Percentiles rank a stretch among this genome's conserved stretches.
Evolutionary conservation across 2,113 vertebrate species (phyloP).

Genomic region (Alaudala cheleensis): DNA sequence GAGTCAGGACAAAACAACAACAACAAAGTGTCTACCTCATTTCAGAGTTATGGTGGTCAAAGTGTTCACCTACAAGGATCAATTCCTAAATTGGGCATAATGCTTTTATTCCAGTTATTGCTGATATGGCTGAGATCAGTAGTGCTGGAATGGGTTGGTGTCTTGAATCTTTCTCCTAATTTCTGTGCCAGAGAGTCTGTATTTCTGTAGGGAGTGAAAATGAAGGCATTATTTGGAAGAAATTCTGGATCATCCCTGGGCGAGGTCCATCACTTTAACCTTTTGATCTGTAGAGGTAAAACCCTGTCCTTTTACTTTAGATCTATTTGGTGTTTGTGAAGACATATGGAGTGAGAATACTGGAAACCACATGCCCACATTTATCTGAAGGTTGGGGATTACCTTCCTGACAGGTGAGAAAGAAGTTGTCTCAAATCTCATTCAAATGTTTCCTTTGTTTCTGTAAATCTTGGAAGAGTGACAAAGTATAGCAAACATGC

Average conservation of each 20-base stretch:
- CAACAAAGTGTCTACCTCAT: neutral
- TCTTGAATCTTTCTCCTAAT: neutral
- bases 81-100: neutral
- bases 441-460: slow-evolving; percentile 63
- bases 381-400: slow-evolving; percentile 59
- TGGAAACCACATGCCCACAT: slow-evolving; percentile 32
- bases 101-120: neutral
- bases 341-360: slow-evolving; percentile 50
- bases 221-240: neutral
- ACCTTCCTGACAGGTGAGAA: slow-evolving; percentile 43
- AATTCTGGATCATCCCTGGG: neutral
- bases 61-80: neutral
- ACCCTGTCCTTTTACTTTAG: neutral
- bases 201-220: neutral
- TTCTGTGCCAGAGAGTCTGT: neutral
- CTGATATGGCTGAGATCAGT: neutral
- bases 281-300: slow-evolving; percentile 3
- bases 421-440: slow-evolving; percentile 53
- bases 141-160: neutral
- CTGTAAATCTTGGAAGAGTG: slow-evolving; percentile 41
- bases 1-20: neutral
- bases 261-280: neutral
- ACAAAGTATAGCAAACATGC: slow-evolving; percentile 46
- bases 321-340: slow-evolving; percentile 62
- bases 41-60: neutral